These are phyloP conservation scores for Pterobdella sp. DNA, from an alignment of 2,888 invertebrate genomes.

Conservation along the genomic window DNA sequence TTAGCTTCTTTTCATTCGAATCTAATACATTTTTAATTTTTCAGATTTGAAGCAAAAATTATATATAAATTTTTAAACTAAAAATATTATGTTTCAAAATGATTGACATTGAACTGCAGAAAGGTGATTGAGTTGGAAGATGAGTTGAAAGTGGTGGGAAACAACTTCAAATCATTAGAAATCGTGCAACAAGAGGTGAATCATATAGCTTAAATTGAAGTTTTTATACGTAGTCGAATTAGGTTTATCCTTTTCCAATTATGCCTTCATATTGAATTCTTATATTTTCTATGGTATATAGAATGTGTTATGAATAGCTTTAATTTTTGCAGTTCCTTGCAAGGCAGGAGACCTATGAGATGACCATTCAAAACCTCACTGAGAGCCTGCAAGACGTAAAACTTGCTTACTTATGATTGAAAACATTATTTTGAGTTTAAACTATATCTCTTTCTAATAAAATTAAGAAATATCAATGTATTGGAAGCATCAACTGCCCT, in stretches of 20 bases:
- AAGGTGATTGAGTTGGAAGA: slow-evolving; percentile 99
- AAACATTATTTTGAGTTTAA: slow-evolving; percentile 5
- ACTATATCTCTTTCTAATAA: too few species aligned
- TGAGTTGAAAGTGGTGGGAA: slow-evolving; percentile 98
- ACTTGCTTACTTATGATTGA: background rate
- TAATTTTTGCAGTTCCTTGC: slow-evolving; percentile 27
- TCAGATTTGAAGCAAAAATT: background rate
- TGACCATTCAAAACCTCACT: slow-evolving; percentile 28
- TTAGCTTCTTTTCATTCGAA: slow-evolving; percentile 32
- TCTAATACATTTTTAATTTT: background rate
- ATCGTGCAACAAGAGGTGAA: slow-evolving; percentile 59
- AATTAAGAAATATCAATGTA: too few species aligned
- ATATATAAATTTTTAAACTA: background rate
- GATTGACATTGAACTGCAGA: slow-evolving; percentile 44
- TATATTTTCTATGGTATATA: too few species aligned
- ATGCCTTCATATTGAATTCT: too few species aligned
- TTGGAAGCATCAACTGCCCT: too few species aligned
- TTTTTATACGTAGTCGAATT: background rate
- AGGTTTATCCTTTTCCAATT: too few species aligned
- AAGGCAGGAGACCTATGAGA: slow-evolving; percentile 30
- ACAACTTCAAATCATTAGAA: slow-evolving; percentile 99
- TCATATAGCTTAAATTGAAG: background rate
- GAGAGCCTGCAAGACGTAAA: slow-evolving; percentile 27
- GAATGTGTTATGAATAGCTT: too few species aligned
- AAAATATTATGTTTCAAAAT: background rate